phyloP scores from a whole-genome alignment of 2,888 invertebrate genomes.

The Trachelus iudaicus region DNA sequence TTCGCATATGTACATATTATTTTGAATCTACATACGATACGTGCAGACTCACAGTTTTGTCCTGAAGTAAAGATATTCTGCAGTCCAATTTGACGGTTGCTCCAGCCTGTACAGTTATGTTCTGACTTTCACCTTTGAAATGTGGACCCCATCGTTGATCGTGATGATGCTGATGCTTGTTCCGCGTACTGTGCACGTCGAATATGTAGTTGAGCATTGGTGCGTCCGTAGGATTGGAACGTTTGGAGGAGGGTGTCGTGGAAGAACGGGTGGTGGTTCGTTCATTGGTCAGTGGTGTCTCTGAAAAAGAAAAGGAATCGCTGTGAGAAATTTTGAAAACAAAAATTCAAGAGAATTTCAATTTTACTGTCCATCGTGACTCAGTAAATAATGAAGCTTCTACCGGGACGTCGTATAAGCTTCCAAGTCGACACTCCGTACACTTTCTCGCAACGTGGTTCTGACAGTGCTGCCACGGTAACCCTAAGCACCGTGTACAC shows the following conservation, averaged over 20 bases:
- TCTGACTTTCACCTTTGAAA: constrained; percentile 77
- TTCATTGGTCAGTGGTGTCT: constrained; percentile 39
- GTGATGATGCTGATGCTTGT: constrained; percentile 77
- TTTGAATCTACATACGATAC: neutral
- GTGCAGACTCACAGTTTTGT: constrained; percentile 75
- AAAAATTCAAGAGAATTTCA: fast-evolving
- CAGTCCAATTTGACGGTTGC: constrained; percentile 80
- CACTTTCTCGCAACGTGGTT: neutral
- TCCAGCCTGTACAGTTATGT: constrained; percentile 79
- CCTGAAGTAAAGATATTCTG: constrained; percentile 78
- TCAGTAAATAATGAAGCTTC: neutral
- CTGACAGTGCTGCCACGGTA: neutral
- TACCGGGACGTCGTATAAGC: no score
- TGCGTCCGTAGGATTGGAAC: constrained; percentile 68
- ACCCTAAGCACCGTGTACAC: neutral
- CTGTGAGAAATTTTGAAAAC: no score
- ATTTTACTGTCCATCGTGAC: neutral
- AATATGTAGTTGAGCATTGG: constrained; percentile 81
- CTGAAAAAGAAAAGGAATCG: constrained; percentile 28
- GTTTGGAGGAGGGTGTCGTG: constrained; percentile 49
- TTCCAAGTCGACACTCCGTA: neutral
- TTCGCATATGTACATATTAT: neutral
- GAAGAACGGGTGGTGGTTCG: constrained; percentile 33
- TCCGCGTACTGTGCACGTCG: constrained; percentile 76
- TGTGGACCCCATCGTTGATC: constrained; percentile 77